Conservation (phyloP, 2,797 vertebrate species). For the Myoxocephalus aenaeus region DNA sequence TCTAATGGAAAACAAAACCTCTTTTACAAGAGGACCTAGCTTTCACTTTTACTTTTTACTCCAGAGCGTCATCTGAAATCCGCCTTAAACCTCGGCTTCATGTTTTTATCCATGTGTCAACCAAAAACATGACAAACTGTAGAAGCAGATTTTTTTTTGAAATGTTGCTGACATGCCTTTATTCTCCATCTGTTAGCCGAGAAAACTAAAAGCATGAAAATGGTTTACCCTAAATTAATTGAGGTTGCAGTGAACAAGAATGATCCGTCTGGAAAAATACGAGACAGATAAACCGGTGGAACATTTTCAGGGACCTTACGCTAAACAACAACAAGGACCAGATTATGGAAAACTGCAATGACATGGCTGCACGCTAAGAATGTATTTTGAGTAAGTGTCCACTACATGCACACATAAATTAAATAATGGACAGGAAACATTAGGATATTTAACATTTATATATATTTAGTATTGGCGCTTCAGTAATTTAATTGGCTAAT, state of each 20-base stretch:
- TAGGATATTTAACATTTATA: conserved; percentile 17
- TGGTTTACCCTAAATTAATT: conserved; percentile 18
- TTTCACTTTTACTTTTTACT: neutral
- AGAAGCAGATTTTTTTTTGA: neutral
- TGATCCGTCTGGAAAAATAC: conserved; percentile 1
- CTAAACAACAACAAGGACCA: neutral
- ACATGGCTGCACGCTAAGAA: neutral
- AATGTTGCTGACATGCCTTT: conserved; percentile 6
- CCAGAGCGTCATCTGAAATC: neutral
- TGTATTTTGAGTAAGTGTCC: conserved; percentile 7
- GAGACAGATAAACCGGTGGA: neutral
- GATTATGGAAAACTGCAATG: neutral
- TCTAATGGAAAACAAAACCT: conserved; percentile 6
- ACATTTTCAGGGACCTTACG: neutral
- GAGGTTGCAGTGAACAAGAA: neutral
- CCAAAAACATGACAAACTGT: neutral
- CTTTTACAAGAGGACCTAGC: neutral
- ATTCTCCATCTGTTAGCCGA: conserved; percentile 8
- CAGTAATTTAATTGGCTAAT: conserved; percentile 59
- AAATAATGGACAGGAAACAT: conserved; percentile 25
- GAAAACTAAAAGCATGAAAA: conserved; percentile 5
- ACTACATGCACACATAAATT: neutral
- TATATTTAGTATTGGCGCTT: conserved; percentile 35
- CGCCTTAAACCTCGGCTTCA: neutral
- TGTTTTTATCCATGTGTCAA: neutral